Percentiles rank a stretch among this genome's conserved stretches.
phyloP scores from a whole-genome alignment of 2,888 invertebrate genomes.

The Clunio marinus region DNA sequence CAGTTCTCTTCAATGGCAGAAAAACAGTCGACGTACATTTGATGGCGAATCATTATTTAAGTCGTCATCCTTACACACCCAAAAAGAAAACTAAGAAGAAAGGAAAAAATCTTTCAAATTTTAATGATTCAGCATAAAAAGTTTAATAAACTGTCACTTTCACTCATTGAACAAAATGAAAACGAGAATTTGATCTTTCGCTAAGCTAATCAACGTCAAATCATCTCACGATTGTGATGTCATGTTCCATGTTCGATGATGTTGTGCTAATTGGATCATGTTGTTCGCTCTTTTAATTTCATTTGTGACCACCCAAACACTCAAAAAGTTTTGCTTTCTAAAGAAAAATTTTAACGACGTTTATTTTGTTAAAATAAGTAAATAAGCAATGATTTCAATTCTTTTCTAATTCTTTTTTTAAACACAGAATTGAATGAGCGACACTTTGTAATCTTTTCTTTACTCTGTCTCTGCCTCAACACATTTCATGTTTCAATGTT shows the following conservation, averaged over 20 bases:
- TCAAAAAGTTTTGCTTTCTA: too few species aligned
- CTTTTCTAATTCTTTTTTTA: too few species aligned
- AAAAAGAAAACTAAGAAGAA: background rate
- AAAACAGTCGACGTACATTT: background rate
- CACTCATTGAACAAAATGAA: background rate
- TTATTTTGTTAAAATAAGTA: too few species aligned
- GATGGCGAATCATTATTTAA: slow-evolving; percentile 32
- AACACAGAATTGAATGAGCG: background rate
- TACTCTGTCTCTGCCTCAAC: too few species aligned
- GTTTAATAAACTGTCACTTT: background rate
- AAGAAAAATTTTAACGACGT: too few species aligned
- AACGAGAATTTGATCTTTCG: background rate
- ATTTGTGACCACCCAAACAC: background rate
- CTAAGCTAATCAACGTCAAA: background rate
- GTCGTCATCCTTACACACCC: slow-evolving; percentile 7
- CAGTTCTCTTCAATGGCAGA: background rate
- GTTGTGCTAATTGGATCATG: background rate
- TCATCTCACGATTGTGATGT: background rate
- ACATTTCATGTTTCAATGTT: background rate
- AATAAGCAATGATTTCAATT: too few species aligned
- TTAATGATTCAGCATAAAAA: background rate
- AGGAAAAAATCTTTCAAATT: background rate
- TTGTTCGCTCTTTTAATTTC: background rate
- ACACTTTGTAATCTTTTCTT: background rate
- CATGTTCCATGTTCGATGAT: background rate